Evolutionary conservation across 2,797 vertebrate species (phyloP).

Genomic region (Helicolenus hilgendorfi): DNA sequence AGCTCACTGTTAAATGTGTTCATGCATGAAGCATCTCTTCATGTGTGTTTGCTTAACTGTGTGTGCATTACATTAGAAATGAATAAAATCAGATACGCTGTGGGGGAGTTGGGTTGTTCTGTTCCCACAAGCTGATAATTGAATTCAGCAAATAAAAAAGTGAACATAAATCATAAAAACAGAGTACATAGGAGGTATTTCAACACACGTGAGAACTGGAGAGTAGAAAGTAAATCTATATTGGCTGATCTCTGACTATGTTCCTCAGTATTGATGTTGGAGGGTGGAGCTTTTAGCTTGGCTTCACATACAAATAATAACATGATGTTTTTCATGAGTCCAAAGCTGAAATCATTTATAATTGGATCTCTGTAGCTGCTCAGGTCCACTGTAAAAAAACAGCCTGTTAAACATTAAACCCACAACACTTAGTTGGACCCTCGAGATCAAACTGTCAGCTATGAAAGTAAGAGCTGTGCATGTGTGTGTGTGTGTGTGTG

Average conservation of each 20-base stretch:
- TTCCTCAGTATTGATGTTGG: neutral
- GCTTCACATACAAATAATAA: conserved; percentile 3
- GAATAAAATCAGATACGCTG: neutral
- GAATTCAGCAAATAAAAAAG: conserved; percentile 5
- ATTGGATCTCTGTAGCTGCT: conserved; percentile 11
- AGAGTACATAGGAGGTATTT: neutral
- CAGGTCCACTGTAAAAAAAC: conserved; percentile 32
- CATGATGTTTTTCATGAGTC: neutral
- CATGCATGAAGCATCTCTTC: neutral
- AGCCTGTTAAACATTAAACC: conserved; percentile 33
- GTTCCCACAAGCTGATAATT: neutral
- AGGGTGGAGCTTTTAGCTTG: neutral
- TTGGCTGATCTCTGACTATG: neutral
- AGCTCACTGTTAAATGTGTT: neutral
- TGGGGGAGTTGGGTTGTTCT: neutral
- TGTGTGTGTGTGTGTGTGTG: conserved; percentile 1
- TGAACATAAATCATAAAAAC: neutral
- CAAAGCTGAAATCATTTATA: conserved; percentile 21
- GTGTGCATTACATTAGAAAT: neutral
- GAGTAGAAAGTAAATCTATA: neutral
- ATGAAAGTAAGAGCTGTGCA: neutral
- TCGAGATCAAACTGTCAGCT: conserved; percentile 22
- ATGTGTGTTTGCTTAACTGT: conserved; percentile 25
- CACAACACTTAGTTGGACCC: conserved; percentile 22
- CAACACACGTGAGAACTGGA: neutral